Base-by-base conservation (phyloP, 2,888 invertebrate genomes). In the Keiferia lycopersicella region DNA sequence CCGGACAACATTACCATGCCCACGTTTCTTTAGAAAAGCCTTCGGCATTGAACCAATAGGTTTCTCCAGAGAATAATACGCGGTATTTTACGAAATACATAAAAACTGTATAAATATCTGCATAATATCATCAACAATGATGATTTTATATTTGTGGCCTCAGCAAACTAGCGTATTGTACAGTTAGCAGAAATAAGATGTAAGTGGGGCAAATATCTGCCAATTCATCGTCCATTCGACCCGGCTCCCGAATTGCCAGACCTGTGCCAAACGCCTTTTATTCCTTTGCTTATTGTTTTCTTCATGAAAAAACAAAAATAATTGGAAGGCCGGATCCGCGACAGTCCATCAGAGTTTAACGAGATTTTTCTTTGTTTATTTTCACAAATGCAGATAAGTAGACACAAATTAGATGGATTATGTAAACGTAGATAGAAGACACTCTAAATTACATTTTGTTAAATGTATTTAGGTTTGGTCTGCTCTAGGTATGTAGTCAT, bases 201-300 rank as follows among this genome's bases (percentile, higher is more conserved):
- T 79, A 87, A 82, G 78, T 84, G 73, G 82, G 79, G 67, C 85
- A 74, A 76, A 79, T 80, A 81, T 82, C 81, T 75, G 81, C 74
- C 79, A 79, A 88, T 83, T 86, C 87, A 87, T 82, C 82, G 81
- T 82, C 79, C 79, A 77, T 79, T 80, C 73, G 72, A 70, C 73
- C 70, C 69, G 71, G 77, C 82, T 82, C 78, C 79, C 72, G 72
- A 69, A 73, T 68, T 68, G 73, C 67, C 18, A 79, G 74, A 75
- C 72, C 78, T 73, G 80, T 82, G 83, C 85, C 84, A 84, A 85
- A 80, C 79, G 75, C 72, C 77, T 79, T 80, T 72, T 77, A 74
- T 74, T 71, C 69, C 69, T 69, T 69, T 69, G 67, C 70, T 70
- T 73, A 66, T 74, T 74, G 71, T 77, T 78, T 77, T 74, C 72